A percentile compares a stretch with the other conserved stretches of the same genome.
Evolutionary conservation across 2,888 invertebrate genomes (phyloP).

Genomic region (Tipula helvola): DNA sequence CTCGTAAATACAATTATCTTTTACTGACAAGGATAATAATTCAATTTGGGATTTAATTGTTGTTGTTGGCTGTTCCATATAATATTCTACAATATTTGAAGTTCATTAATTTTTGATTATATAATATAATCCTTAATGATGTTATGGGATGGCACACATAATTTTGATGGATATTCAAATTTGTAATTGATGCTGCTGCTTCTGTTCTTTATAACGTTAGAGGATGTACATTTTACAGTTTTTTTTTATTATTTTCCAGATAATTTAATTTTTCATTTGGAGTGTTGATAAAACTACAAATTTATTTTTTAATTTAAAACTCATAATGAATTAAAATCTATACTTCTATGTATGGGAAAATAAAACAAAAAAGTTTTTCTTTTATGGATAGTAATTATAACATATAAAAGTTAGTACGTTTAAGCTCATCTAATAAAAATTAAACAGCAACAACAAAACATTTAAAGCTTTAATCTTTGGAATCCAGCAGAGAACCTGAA

Average conservation of each 20-base stretch:
- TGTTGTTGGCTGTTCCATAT: not conserved
- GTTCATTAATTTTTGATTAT: conserved; percentile 1
- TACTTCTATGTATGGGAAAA: too few species aligned
- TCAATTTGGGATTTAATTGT: not conserved
- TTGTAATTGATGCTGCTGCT: not conserved
- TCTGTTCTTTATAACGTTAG: too few species aligned
- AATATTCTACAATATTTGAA: not conserved
- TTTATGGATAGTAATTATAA: too few species aligned
- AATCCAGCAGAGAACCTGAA: too few species aligned
- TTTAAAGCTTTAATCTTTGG: too few species aligned
- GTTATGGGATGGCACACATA: not conserved
- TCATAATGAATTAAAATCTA: not conserved
- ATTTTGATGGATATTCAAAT: not conserved
- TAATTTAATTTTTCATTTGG: not conserved
- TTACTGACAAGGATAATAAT: not conserved
- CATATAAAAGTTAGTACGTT: too few species aligned
- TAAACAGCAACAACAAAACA: too few species aligned
- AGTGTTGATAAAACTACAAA: not conserved
- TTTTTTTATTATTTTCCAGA: not conserved
- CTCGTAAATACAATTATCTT: not conserved
- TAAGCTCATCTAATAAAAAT: too few species aligned
- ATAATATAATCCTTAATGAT: not conserved
- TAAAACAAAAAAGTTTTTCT: too few species aligned
- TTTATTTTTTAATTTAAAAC: not conserved
- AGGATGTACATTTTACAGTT: too few species aligned